Conservation (phyloP, 2,113 vertebrate species). For the Toxotes chatareus region DNA sequence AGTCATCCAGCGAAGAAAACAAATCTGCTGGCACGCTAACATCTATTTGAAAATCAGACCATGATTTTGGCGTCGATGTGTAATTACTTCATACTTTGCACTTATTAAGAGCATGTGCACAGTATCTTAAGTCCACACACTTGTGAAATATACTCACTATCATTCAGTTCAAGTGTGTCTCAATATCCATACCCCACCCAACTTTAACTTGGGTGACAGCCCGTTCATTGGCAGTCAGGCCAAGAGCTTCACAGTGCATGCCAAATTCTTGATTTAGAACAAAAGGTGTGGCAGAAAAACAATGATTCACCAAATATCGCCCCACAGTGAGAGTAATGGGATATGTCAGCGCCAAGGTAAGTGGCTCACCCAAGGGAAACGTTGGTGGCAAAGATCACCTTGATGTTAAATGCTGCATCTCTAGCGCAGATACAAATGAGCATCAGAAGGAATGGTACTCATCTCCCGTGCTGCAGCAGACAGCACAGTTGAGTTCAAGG, state of each 20-base stretch:
- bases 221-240: background rate
- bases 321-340: conserved; percentile 28
- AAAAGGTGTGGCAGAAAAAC: conserved; percentile 40
- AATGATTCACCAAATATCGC: conserved; percentile 17
- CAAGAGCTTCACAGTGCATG: background rate
- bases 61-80: background rate
- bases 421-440: conserved; percentile 1
- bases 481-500: background rate
- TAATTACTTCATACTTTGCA: conserved; percentile 16
- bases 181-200: background rate
- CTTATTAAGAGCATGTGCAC: background rate
- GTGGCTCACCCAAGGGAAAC: conserved; percentile 22
- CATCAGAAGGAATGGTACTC: background rate
- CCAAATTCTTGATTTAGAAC: conserved; percentile 45
- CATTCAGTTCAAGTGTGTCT: background rate
- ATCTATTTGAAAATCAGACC: conserved; percentile 14
- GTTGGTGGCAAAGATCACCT: conserved; percentile 41
- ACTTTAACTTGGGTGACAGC: conserved; percentile 24
- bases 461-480: conserved; percentile 7
- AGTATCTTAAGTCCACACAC: background rate
- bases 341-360: conserved; percentile 41
- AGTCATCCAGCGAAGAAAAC: conserved; percentile 16
- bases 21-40: conserved; percentile 18
- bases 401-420: background rate
- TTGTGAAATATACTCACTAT: conserved; percentile 2